Evolutionary conservation across 2,113 vertebrate species (phyloP).

Genomic region (Corythornis vintsioides): DNA sequence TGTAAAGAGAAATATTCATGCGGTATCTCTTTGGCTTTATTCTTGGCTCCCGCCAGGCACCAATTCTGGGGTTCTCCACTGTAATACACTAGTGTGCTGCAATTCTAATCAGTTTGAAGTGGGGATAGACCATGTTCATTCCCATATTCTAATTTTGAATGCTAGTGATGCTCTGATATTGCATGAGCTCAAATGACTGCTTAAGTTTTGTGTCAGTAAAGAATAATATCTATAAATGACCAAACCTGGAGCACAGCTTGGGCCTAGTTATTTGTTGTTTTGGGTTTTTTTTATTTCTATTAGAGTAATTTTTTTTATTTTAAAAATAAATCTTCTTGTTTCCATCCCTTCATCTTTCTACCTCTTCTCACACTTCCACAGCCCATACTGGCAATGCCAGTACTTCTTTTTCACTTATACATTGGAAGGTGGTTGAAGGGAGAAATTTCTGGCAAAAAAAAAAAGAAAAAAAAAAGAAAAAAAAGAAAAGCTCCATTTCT

Average conservation of each 20-base stretch:
- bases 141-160: neutral
- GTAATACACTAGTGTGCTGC: neutral
- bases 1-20: neutral
- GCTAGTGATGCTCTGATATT: neutral
- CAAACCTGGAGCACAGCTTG: neutral
- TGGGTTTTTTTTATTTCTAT: neutral
- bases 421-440: neutral
- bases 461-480: neutral
- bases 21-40: neutral
- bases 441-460: slow-evolving; percentile 6
- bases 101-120: neutral
- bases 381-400: neutral
- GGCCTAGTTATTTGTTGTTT: neutral
- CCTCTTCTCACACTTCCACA: neutral
- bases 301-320: neutral
- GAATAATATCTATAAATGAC: neutral
- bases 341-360: neutral
- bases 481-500: neutral
- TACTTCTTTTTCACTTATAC: neutral
- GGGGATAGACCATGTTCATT: neutral
- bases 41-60: neutral
- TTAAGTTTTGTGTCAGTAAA: neutral
- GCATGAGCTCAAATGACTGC: neutral
- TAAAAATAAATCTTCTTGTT: neutral
- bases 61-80: neutral